A percentile compares a stretch with the other conserved stretches of the same genome.
phyloP scores from a whole-genome alignment of 1,140 invertebrate genomes.

The Halesus radiatus region DNA sequence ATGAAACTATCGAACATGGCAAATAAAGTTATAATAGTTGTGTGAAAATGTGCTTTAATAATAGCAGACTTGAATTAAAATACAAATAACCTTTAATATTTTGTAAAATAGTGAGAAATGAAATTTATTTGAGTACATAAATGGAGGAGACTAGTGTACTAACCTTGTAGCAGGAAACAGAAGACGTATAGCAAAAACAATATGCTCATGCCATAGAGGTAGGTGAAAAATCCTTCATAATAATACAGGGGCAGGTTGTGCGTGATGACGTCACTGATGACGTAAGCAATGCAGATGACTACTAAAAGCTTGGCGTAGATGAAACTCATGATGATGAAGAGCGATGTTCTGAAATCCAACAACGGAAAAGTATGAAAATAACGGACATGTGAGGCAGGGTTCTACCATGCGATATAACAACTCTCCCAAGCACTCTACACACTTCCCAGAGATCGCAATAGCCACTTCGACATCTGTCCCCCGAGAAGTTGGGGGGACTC shows the following conservation, averaged over 20 bases:
- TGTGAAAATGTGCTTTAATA: no score
- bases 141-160: slow-evolving; percentile 28
- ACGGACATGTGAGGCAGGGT: neutral
- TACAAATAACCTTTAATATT: no score
- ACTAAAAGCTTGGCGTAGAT: slow-evolving; percentile 93
- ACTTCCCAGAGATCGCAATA: no score
- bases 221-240: slow-evolving; percentile 98
- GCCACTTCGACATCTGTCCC: no score
- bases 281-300: slow-evolving; percentile 91
- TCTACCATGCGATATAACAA: slow-evolving; percentile 4
- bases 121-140: no score
- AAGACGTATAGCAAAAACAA: slow-evolving; percentile 96
- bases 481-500: no score
- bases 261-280: slow-evolving; percentile 93
- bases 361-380: slow-evolving; percentile 45
- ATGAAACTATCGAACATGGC: no score
- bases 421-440: no score
- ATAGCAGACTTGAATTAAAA: no score
- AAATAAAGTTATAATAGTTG: no score
- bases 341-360: slow-evolving; percentile 84
- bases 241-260: slow-evolving; percentile 90
- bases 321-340: slow-evolving; percentile 95
- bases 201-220: slow-evolving; percentile 95
- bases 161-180: slow-evolving; percentile 91
- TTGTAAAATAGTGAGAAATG: no score